Conservation (phyloP, 2,888 invertebrate species). For the Uloborus plumipes region DNA sequence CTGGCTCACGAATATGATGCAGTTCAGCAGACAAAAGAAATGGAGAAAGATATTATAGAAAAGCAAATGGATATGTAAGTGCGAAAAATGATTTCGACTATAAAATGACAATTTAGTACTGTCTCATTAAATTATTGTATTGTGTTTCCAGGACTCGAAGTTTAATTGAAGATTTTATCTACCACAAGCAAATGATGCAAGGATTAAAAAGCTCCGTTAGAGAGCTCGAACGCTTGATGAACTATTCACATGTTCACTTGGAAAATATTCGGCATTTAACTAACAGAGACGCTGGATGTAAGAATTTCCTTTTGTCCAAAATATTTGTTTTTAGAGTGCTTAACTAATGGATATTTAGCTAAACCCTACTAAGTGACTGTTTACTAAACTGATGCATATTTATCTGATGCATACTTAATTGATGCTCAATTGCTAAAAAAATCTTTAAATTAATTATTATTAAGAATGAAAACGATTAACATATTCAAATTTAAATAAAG, state of each 20-base stretch:
- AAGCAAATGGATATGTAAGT: conserved; percentile 65
- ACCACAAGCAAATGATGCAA: conserved; percentile 68
- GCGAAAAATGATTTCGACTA: background rate
- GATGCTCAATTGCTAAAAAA: too few relatives aligned
- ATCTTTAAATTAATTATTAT: background rate
- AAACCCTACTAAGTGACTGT: too few relatives aligned
- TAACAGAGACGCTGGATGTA: conserved; percentile 56
- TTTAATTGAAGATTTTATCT: conserved; percentile 67
- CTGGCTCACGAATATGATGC: conserved; percentile 65
- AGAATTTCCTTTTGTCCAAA: too few relatives aligned
- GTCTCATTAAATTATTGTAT: background rate
- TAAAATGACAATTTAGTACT: background rate
- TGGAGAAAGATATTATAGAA: conserved; percentile 51
- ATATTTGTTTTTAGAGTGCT: too few relatives aligned
- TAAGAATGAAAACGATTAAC: too few relatives aligned
- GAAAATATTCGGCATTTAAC: conserved; percentile 67
- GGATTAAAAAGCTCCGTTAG: conserved; percentile 70
- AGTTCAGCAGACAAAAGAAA: conserved; percentile 43
- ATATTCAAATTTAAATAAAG: too few relatives aligned
- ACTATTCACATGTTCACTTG: conserved; percentile 65
- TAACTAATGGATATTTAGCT: too few relatives aligned
- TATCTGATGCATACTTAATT: too few relatives aligned
- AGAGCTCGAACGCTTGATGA: conserved; percentile 70
- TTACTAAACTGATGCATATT: too few relatives aligned
- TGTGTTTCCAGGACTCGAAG: conserved; percentile 56